Evolutionary conservation across 2,113 vertebrate genomes (phyloP).

Genomic region (Rhegmatorhina hoffmannsi): DNA sequence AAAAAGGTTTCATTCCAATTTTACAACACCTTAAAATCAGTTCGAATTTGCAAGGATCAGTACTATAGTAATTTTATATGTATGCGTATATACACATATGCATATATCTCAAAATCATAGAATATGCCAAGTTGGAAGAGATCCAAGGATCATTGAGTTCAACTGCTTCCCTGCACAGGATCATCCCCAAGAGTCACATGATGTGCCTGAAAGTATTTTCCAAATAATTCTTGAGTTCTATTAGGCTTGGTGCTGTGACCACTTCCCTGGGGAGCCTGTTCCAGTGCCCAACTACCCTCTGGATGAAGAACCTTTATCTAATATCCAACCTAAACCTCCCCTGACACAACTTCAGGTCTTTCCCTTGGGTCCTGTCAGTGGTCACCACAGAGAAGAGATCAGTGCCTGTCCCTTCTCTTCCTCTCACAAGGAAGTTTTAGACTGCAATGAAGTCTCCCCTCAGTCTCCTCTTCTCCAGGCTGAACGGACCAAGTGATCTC

Average conservation of each 20-base stretch:
- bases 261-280: not conserved
- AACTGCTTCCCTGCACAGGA: not conserved
- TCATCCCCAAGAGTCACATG: not conserved
- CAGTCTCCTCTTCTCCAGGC: not conserved
- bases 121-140: not conserved
- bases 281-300: accelerated
- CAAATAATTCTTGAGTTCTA: not conserved
- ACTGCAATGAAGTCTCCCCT: too few relatives aligned
- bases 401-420: too few relatives aligned
- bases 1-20: not conserved
- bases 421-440: not conserved
- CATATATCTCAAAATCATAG: not conserved
- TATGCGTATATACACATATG: too few relatives aligned
- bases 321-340: not conserved
- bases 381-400: not conserved
- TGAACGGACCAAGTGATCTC: not conserved
- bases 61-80: not conserved
- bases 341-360: not conserved
- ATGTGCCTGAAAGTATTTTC: not conserved
- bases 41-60: not conserved
- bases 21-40: not conserved
- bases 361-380: not conserved
- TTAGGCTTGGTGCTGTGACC: not conserved
- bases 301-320: not conserved
- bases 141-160: not conserved